Base-by-base conservation (phyloP, 2,888 invertebrate species). In the Apoda limacodes region DNA sequence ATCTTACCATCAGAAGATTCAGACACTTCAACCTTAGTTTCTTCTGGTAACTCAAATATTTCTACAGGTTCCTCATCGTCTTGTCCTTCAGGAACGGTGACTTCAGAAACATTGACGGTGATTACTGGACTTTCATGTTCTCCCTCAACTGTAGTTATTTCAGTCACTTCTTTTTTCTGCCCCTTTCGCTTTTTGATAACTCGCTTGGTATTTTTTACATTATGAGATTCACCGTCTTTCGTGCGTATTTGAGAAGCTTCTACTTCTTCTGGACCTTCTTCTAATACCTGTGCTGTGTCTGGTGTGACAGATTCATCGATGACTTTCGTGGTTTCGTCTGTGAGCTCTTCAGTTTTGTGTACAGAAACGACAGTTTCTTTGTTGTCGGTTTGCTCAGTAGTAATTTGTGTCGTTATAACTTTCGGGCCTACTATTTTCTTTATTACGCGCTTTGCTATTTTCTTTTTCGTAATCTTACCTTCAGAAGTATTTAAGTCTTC, bases 321-420 rank as follows among this genome's bases (percentile, higher is more conserved):
- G 32, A 34, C 48, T 28, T 35, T 33, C 28, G 42, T 26, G 23
- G 38, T 34, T 35, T 47, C 45, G 5, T 41, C 38, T 4, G 22
- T 30, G 4, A 38, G 19, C 30, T 43, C 32, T 30, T 52, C 37
- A 14, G 50, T 38, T 28, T 13, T 34, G 22, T 37, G 31, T 10
- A 42, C 37, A 0, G 45, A 46, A 0, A 43, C 52, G 1, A 52
- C 32, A 0, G 51, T 48, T 1, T 36, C 42, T 33, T 60, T 45
- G 17, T 52, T 51, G 19, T 49, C 55, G 27, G 55, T 54, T 37
- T 61, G 54, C 1, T 58, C 46, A 12, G 74, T 74, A 2, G 43
- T 45, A 1, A 69, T 46, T 52, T 70, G 41, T 32, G 61, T 48
- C 41, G 68, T 42, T 45, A 65, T 52, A 42, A 72, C 42, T 34